A percentile compares a stretch with the other conserved stretches of the same genome.
Conservation (phyloP, 2,888 invertebrate species). For the Dicyrtoma fusca region DNA sequence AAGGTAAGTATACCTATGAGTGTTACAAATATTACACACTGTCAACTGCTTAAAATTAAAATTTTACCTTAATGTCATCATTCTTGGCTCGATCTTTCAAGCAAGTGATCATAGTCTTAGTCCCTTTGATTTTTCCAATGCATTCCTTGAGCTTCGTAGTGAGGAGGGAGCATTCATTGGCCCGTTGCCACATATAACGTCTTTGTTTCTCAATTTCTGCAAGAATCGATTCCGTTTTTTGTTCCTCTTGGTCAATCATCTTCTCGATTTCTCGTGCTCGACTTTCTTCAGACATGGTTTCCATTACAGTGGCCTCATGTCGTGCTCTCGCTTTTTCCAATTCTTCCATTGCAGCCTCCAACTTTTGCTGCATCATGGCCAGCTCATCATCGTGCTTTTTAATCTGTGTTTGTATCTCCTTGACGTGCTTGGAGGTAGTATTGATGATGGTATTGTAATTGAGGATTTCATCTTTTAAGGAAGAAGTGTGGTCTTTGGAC, state of each 20-base stretch:
- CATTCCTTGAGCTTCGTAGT: conserved; percentile 1
- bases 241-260: conserved; percentile 59
- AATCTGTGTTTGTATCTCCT: conserved; percentile 15
- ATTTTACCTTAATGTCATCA: conserved; percentile 31
- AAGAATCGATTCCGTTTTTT: conserved; percentile 24
- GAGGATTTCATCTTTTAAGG: conserved; percentile 23
- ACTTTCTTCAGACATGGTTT: conserved; percentile 22
- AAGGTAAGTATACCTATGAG: no score
- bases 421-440: conserved; percentile 3
- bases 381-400: conserved; percentile 22
- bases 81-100: conserved; percentile 25
- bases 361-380: conserved; percentile 11
- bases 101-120: conserved; percentile 21
- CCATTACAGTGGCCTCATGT: conserved; percentile 10
- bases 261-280: conserved; percentile 60
- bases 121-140: conserved; percentile 25
- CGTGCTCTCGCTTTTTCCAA: conserved; percentile 15
- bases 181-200: conserved; percentile 19
- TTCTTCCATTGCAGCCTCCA: conserved; percentile 19
- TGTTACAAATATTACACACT: no score
- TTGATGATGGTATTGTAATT: conserved; percentile 20
- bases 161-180: conserved; percentile 58
- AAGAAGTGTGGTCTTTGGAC: conserved; percentile 4
- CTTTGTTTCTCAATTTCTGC: conserved; percentile 61
- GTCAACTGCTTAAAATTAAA: not conserved